phyloP scores from a whole-genome alignment of 2,797 vertebrate species.

The Cygnus olor region DNA sequence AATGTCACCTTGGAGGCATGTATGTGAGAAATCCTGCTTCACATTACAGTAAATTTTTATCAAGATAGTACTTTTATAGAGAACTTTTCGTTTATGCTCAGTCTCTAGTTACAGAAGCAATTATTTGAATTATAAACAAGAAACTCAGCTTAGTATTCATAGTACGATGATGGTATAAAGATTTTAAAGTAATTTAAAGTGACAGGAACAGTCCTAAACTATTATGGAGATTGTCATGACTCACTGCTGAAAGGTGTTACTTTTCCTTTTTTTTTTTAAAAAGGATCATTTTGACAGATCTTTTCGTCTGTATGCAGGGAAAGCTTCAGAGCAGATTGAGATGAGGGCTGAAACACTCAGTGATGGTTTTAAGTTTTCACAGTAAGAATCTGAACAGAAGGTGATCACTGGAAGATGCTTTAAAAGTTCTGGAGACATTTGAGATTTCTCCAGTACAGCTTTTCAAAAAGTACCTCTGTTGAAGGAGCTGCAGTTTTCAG shows the following conservation, averaged over 20 bases:
- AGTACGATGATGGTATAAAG: not conserved
- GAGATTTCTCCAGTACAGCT: not conserved
- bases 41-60: not conserved
- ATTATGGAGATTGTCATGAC: not conserved
- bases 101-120: not conserved
- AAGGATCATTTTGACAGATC: not conserved
- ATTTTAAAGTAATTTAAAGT: not conserved
- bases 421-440: not conserved
- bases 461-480: not conserved
- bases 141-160: not conserved
- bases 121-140: not conserved
- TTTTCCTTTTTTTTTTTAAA: not conserved
- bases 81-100: not conserved
- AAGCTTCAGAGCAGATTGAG: not conserved
- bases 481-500: not conserved
- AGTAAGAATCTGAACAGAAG: not conserved
- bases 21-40: not conserved
- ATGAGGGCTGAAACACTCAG: not conserved
- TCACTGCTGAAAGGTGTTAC: not conserved
- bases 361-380: not conserved
- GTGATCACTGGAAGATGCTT: rapidly evolving
- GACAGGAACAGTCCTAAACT: not conserved
- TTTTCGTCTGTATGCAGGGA: not conserved
- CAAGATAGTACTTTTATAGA: not conserved
- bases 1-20: not conserved